A percentile compares a stretch with the other conserved stretches of the same genome.
These are phyloP conservation scores for Drepanosiphum platanoidis DNA, from an alignment of 2,888 invertebrate species.

Conservation along the genomic window DNA sequence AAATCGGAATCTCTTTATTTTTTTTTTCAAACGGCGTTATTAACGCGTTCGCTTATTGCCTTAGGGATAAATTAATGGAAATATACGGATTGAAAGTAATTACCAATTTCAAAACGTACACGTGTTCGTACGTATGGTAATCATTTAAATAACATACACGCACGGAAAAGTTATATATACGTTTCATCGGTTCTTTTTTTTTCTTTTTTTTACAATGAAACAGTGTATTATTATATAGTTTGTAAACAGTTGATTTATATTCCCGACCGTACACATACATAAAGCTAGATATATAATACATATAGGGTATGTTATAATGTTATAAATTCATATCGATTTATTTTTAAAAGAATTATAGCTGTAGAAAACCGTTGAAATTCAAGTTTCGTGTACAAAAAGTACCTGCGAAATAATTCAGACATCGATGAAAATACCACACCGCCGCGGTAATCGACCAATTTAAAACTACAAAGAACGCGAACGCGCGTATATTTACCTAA, in stretches of 20 bases:
- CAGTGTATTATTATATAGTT: too few species aligned
- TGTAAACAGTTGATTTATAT: not conserved
- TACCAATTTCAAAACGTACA: not conserved
- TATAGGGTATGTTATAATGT: too few species aligned
- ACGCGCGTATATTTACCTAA: not conserved
- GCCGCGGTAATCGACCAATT: too few species aligned
- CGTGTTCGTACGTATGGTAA: not conserved
- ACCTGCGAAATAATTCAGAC: too few species aligned
- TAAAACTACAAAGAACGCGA: not conserved
- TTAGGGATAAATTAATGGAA: not conserved
- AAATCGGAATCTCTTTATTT: not conserved
- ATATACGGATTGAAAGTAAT: not conserved
- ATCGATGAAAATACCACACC: too few species aligned
- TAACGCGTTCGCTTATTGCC: not conserved
- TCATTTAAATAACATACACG: not conserved
- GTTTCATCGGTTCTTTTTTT: not conserved
- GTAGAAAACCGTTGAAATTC: not conserved
- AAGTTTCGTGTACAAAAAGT: too few species aligned
- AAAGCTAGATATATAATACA: not conserved
- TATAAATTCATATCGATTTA: not conserved
- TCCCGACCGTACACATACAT: not conserved
- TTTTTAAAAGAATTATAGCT: not conserved
- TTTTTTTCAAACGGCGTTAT: not conserved
- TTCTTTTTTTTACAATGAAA: too few species aligned
- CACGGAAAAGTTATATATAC: not conserved